Base-by-base conservation (phyloP, 2,888 invertebrate genomes). In the Luperina testacea region DNA sequence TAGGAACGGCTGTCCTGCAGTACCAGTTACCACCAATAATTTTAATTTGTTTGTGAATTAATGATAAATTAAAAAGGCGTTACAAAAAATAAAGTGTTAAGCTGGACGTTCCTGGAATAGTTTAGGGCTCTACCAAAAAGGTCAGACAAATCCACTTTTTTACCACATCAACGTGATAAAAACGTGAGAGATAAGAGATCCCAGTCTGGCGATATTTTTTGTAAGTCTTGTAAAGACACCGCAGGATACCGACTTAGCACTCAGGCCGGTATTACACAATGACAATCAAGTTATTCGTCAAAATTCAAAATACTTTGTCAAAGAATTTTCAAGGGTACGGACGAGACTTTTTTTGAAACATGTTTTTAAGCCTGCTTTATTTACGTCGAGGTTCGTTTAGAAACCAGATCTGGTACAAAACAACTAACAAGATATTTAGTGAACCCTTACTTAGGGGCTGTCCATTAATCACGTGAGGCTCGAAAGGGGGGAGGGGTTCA, bases 281-380 rank as follows among this genome's bases (percentile, higher is more conserved):
- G 38, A 61, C 68, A 53, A 80, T 70, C 61, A 76, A 70, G 75
- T 81, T 75, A 80, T 85, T 82, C 61, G 74, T 75, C 68, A 83
- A 67, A 78, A 71, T 57, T 75, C 68, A 83, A 67, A 78, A 71
- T 57, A 71, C 73, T 83, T 84, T 20, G 63, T 51, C 63, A 78
- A 78, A 69, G 38, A 81, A 71, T 38, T 59, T 59, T 82, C 70
- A 83, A 67, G 27, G 70, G 59, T 64, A 80, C n/a, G 59, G n/a
- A 6, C 53, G 27, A 67, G 53, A n/a, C 61, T 27, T 77, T 77
- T 78, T 75, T 65, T 32, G 0, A 67, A 75, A 83, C 61, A 48
- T 67, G 81, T 77, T 83, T 64, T 83, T 61, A 82, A 77, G 70
- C 81, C 67, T 57, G 59, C 42, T 51, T 76, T 76, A 80, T 82